phyloP scores from a whole-genome alignment of 1,140 invertebrate species.

The Thaumetopoea pityocampa region DNA sequence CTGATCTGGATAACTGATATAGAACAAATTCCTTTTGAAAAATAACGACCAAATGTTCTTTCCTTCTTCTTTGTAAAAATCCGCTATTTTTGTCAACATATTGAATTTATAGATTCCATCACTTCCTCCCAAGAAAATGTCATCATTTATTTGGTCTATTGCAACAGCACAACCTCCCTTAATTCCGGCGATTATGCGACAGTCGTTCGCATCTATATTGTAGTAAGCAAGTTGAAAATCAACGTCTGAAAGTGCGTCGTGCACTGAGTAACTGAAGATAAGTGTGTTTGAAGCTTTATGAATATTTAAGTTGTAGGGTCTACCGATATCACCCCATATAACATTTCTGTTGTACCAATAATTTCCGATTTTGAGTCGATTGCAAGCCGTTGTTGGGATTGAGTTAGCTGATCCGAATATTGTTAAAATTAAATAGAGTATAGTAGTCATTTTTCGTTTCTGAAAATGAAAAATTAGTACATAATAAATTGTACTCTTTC shows the following conservation, averaged over 20 bases:
- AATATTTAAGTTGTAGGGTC: constrained; percentile 43
- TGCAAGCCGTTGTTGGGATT: constrained; percentile 28
- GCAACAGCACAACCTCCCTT: constrained; percentile 45
- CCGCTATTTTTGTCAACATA: constrained; percentile 42
- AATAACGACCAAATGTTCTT: constrained; percentile 52
- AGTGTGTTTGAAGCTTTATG: constrained; percentile 42
- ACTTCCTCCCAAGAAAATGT: constrained; percentile 48
- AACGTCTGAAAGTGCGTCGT: constrained; percentile 38
- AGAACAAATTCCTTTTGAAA: constrained; percentile 42
- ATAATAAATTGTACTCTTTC: no score
- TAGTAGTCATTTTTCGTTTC: constrained; percentile 1
- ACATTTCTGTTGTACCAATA: constrained; percentile 41
- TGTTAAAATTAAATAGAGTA: background rate
- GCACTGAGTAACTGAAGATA: constrained; percentile 44
- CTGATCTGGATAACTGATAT: constrained; percentile 54
- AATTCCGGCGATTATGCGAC: constrained; percentile 40
- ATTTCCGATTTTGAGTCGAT: constrained; percentile 33
- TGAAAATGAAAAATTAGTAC: constrained; percentile 10
- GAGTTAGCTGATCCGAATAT: background rate
- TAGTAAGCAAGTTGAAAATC: constrained; percentile 48
- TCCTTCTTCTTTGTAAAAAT: constrained; percentile 42
- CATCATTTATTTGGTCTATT: constrained; percentile 45
- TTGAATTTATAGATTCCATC: constrained; percentile 59
- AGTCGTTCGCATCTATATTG: constrained; percentile 41
- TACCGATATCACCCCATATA: constrained; percentile 32